Evolutionary conservation across 1,140 invertebrate species (phyloP), one percentile per base, ranked within the genome.

Genomic region (Cyrtorhinus lividipennis): DNA sequence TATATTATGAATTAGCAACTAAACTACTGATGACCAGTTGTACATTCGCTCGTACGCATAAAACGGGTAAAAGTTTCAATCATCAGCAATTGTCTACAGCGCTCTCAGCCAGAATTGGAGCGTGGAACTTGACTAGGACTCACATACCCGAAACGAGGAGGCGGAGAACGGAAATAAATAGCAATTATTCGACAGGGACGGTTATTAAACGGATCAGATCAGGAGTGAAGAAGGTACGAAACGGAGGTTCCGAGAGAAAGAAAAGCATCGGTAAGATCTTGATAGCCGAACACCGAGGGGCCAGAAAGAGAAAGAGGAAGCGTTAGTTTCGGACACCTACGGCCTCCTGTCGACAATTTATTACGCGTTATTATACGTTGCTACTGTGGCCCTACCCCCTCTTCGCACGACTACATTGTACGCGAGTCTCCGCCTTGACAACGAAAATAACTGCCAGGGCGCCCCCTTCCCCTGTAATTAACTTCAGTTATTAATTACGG

Each of bases 301-400:
- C 8, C n/a, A 10, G 38, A 8, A 8, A 44, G 38, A n/a, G 38
- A n/a, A n/a, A 44, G 38, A 44, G 48, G 48, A 53, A 59, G 58
- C 58, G 58, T 59, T 26, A 30, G 24, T 59, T 59, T 59, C 58
- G 58, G 58, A 59, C 58, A 59, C 58, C 58, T 59, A 59, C 27
- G 24, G 24, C 58, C 58, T 57, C 58, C 58, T 53, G 48, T 59
- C 58, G 58, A 59, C 58, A 59, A 59, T 59, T 59, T 59, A 59
- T 59, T 59, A 59, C 27, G 58, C 58, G 58, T 59, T 59, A 59
- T 59, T 59, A 59, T 59, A 59, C 58, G 58, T 59, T 59, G 58
- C 58, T 59, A 59, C 58, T 59, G 58, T 59, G 24, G 18, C 56
- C 56, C 56, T 8, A 23, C 15, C 24, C 25, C 58, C 25, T 30